Percentiles rank a stretch among this genome's conserved stretches.
Conservation (phyloP, 2,797 vertebrate genomes). For the Melanotaenia trifasciata region DNA sequence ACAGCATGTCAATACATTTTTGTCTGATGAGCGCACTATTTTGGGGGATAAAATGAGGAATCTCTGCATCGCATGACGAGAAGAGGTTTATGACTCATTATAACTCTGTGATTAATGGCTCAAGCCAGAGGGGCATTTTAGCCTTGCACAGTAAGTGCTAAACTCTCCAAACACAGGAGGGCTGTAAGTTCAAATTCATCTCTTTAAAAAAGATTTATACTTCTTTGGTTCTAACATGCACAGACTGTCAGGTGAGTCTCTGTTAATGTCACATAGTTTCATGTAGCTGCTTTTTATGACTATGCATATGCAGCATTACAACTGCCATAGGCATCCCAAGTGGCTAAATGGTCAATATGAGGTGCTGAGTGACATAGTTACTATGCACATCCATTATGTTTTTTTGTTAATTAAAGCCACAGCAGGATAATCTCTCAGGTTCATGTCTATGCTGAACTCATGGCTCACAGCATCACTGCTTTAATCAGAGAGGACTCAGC, state of each 20-base stretch:
- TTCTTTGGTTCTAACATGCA: constrained; percentile 7
- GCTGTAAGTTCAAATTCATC: not conserved
- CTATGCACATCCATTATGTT: not conserved
- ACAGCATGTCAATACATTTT: not conserved
- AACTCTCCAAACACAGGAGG: constrained; percentile 11
- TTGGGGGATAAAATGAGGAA: not conserved
- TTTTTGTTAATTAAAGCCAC: not conserved
- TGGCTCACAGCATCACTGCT: not conserved
- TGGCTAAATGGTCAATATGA: not conserved
- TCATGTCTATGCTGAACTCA: not conserved
- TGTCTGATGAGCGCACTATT: not conserved
- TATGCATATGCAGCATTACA: not conserved
- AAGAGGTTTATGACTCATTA: not conserved
- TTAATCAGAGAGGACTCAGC: constrained; percentile 34
- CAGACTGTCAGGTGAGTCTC: not conserved
- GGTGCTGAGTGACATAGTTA: constrained; percentile 8
- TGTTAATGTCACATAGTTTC: not conserved
- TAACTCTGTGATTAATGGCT: not conserved
- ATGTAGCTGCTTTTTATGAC: not conserved
- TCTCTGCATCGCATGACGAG: not conserved
- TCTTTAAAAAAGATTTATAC: not conserved
- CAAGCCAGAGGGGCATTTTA: constrained; percentile 10
- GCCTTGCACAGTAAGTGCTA: not conserved
- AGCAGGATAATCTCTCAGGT: constrained; percentile 1
- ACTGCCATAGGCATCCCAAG: not conserved